These are phyloP conservation scores for Drosophila mulleri DNA, from an alignment of 2,888 invertebrate species.

Conservation along the genomic window DNA sequence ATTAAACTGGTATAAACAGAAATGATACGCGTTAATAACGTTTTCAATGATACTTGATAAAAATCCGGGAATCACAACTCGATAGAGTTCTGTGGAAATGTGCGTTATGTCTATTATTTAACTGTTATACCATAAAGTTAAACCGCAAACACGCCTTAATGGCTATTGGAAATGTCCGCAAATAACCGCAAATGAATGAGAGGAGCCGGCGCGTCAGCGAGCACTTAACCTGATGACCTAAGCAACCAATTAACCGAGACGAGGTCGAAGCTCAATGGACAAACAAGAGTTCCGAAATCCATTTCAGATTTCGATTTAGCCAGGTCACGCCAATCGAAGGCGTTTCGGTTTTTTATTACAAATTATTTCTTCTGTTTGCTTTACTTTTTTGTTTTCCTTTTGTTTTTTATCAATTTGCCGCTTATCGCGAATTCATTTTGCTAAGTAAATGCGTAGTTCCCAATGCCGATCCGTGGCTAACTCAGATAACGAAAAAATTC, in stretches of 20 bases:
- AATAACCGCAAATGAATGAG: conserved; percentile 26
- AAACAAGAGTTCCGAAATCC: conserved; percentile 30
- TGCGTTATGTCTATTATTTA: background rate
- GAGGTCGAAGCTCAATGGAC: conserved; percentile 38
- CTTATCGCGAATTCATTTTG: conserved; percentile 68
- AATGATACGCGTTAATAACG: background rate
- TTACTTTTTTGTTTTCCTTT: conserved; percentile 7
- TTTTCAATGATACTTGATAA: background rate
- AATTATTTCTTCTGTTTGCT: conserved; percentile 25
- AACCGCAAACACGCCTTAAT: conserved; percentile 42
- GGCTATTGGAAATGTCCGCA: conserved; percentile 21
- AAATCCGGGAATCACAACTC: background rate
- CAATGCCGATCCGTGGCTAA: conserved; percentile 26
- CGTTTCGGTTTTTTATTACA: conserved; percentile 19
- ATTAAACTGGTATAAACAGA: background rate
- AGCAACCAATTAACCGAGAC: conserved; percentile 41
- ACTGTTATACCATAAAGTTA: conserved; percentile 28
- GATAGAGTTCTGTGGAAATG: conserved; percentile 1
- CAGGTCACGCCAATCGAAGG: conserved; percentile 67
- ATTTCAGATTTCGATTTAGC: conserved; percentile 47
- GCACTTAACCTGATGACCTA: conserved; percentile 71
- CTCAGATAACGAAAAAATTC: conserved; percentile 26
- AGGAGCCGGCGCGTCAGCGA: conserved; percentile 39
- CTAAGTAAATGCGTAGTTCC: conserved; percentile 49
- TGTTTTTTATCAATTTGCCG: conserved; percentile 33